Base-by-base conservation (phyloP, 2,888 invertebrate species). In the Nomada ferruginata region DNA sequence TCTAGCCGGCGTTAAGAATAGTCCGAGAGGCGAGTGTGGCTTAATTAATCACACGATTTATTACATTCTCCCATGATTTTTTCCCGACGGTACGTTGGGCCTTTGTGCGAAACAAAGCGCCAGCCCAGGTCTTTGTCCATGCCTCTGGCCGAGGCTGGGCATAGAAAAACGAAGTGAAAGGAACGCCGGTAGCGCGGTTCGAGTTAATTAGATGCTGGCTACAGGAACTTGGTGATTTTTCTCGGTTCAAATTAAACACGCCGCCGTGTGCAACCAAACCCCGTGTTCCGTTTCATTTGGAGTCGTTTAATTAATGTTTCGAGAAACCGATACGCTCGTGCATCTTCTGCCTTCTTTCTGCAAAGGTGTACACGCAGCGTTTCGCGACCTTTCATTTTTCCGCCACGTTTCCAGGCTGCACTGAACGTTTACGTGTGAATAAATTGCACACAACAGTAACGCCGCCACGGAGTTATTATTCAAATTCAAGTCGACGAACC, bases 31-130 rank as follows among this genome's bases (percentile, higher is more conserved):
- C 74, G 74, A 75, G 80, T 80, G 70, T 66, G 73, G 79, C 83
- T 89, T 87, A 88, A 88, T 89, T 89, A 88, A 88, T 88, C 89
- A 89, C 83, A 42, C 86, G 87, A 88, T 88, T 88, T 88, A 89
- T 88, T 87, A 87, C 84, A 83, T 82, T 86, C 85, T 60, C 77
- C 80, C 85, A 83, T 87, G 86, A 89, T 87, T 87, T 86, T 88
- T 87, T 80, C 20, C 74, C 66, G 60, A 72, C 76, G 72, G 70
- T 18, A 64, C 66, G 68, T 68, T 47, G 66, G n/a, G 78, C 84
- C 85, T 87, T 87, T 87, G 85, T 87, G 65, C 77, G 80, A 82
- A 85, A 89, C 86, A 89, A 87, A 90, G 88, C 85, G 82, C 60
- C 79, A 76, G 20, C 55, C 68, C 70, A 10, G 76, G 61, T 73